phyloP scores from a whole-genome alignment of 2,797 vertebrate species.

The Microctenopoma lineatum region DNA sequence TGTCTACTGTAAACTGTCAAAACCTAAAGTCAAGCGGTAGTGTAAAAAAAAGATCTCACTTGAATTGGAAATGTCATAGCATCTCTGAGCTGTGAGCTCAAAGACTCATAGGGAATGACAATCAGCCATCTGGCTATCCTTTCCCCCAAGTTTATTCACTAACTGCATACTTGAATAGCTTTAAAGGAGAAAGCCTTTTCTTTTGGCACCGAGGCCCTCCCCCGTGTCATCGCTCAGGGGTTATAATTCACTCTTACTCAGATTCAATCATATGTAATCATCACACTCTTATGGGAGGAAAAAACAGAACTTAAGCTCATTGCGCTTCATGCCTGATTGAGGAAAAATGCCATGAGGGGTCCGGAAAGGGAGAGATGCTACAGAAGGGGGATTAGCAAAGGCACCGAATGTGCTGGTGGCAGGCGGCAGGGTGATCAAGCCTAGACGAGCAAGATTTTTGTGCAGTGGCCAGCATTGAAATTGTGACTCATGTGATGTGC shows the following conservation, averaged over 20 bases:
- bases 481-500: not conserved
- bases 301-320: conserved; percentile 53
- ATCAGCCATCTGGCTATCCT: conserved; percentile 69
- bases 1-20: not conserved
- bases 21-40: not conserved
- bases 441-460: conserved; percentile 10
- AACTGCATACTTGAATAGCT: conserved; percentile 65
- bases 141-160: conserved; percentile 57
- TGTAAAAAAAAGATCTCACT: conserved; percentile 12
- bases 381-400: conserved; percentile 40
- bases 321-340: conserved; percentile 56
- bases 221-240: conserved; percentile 55
- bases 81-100: conserved; percentile 42
- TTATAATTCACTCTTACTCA: conserved; percentile 65
- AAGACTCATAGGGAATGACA: conserved; percentile 59
- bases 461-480: not conserved
- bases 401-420: conserved; percentile 14
- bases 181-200: conserved; percentile 62
- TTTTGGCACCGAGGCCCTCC: conserved; percentile 61
- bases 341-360: conserved; percentile 37
- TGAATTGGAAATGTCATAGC: conserved; percentile 36
- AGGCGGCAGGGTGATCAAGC: conserved; percentile 18
- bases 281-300: conserved; percentile 31
- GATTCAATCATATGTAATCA: conserved; percentile 65
- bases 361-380: conserved; percentile 32